A percentile compares a stretch with the other conserved stretches of the same genome.
phyloP scores from a whole-genome alignment of 2,797 vertebrate species.

The Cirrhinus molitorella region DNA sequence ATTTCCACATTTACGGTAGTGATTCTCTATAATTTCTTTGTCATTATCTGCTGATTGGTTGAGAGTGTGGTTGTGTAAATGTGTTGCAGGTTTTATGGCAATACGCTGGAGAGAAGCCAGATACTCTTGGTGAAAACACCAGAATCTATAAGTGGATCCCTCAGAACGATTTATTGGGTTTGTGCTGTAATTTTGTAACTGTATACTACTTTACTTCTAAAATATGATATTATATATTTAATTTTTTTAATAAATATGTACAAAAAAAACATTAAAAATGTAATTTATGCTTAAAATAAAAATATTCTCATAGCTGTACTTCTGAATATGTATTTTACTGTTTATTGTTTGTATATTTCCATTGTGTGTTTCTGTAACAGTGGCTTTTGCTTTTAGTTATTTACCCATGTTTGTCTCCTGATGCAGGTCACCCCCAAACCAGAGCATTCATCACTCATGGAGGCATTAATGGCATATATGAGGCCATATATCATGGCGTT shows the following conservation, averaged over 20 bases:
- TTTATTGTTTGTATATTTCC: too few species aligned
- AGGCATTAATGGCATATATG: slow-evolving; percentile 90
- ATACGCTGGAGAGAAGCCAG: slow-evolving; percentile 83
- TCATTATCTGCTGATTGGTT: background rate
- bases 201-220: background rate
- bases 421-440: slow-evolving; percentile 86
- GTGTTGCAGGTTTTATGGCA: slow-evolving; percentile 86
- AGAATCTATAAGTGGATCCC: slow-evolving; percentile 89
- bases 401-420: background rate
- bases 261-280: background rate
- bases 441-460: slow-evolving; percentile 85
- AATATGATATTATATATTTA: too few species aligned
- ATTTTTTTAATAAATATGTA: background rate
- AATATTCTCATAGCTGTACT: too few species aligned
- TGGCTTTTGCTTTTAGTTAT: too few species aligned
- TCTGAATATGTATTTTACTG: too few species aligned
- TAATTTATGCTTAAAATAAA: too few species aligned
- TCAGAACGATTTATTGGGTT: slow-evolving; percentile 93
- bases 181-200: slow-evolving; percentile 12
- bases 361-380: too few species aligned
- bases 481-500: slow-evolving; percentile 91
- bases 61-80: background rate
- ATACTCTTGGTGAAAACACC: slow-evolving; percentile 85
- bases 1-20: background rate
- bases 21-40: background rate